phyloP scores from a whole-genome alignment of 37 sponge, comb jelly and placozoan species.

The Trichoplax adhaerens region DNA sequence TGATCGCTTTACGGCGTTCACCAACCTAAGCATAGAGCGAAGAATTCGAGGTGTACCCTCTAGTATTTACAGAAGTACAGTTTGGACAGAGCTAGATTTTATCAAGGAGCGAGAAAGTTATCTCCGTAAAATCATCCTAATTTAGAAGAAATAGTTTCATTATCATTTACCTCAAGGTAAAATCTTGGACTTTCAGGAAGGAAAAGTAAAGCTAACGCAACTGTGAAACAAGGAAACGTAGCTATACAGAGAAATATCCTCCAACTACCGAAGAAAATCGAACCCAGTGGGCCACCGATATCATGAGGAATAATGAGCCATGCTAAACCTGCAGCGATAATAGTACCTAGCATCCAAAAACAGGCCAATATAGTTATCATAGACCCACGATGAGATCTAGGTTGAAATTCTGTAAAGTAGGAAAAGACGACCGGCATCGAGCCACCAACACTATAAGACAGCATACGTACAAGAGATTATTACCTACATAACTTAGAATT shows the following conservation, averaged over 20 bases:
- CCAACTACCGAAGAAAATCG: slow-evolving; percentile 39
- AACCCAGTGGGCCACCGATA: slow-evolving; percentile 1
- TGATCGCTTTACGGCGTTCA: no score
- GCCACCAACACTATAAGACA: slow-evolving; percentile 49
- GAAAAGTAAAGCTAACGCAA: slow-evolving; percentile 33
- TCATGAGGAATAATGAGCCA: slow-evolving; percentile 34
- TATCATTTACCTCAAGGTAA: slow-evolving; percentile 21
- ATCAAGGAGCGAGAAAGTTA: no score
- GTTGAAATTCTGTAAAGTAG: slow-evolving; percentile 62
- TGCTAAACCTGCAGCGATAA: slow-evolving; percentile 37
- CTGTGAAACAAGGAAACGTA: slow-evolving; percentile 43
- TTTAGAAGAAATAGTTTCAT: no score
- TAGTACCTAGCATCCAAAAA: slow-evolving; percentile 57
- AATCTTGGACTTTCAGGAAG: slow-evolving; percentile 66
- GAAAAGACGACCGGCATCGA: slow-evolving; percentile 76
- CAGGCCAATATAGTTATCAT: slow-evolving; percentile 44
- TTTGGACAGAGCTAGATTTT: no score
- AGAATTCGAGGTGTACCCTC: no score
- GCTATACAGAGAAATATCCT: slow-evolving; percentile 53
- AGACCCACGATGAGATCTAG: slow-evolving; percentile 29
- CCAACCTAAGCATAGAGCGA: no score
- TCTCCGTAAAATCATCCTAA: no score
- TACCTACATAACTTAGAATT: not conserved
- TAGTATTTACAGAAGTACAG: no score
- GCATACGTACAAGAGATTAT: not conserved